Evolutionary conservation across 2,888 invertebrate genomes (phyloP).

Genomic region (Stenodema calcarata): DNA sequence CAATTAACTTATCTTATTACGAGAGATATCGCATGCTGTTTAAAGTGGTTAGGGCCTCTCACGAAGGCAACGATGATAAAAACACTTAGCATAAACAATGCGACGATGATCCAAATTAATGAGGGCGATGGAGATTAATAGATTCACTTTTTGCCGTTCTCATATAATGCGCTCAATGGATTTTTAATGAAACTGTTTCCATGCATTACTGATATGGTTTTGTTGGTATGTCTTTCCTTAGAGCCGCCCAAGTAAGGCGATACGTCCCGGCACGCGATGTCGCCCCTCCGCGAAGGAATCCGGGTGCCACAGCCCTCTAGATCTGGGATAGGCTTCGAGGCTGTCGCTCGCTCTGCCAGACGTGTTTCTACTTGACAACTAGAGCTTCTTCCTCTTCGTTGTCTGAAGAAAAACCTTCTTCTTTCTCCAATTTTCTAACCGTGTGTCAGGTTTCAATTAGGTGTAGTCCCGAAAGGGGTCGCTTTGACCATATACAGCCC

Average conservation of each 20-base stretch:
- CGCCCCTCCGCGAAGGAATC: conserved; percentile 7
- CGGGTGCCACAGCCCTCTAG: neutral
- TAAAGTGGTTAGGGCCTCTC: no score
- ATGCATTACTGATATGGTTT: neutral
- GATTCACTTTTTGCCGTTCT: neutral
- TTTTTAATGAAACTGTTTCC: neutral
- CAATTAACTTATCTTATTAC: no score
- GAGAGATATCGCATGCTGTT: no score
- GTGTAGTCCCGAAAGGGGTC: neutral
- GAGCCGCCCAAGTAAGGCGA: conserved; percentile 2
- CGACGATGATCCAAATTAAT: neutral
- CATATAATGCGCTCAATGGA: neutral
- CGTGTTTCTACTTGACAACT: conserved; percentile 15
- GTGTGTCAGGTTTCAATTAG: conserved; percentile 34
- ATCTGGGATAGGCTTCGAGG: neutral
- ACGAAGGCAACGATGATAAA: no score
- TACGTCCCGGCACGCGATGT: conserved; percentile 18
- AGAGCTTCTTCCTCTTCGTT: neutral
- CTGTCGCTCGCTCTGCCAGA: neutral
- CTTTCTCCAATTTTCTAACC: conserved; percentile 19
- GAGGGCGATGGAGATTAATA: neutral
- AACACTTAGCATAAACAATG: neutral
- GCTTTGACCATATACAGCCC: conserved; percentile 9
- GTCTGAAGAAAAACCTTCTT: neutral
- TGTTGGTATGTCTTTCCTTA: neutral